These are phyloP conservation scores for Pseudorhiza aurosa DNA, from an alignment of 30 jellyfish, hydroid and myxozoan species.

Conservation along the genomic window DNA sequence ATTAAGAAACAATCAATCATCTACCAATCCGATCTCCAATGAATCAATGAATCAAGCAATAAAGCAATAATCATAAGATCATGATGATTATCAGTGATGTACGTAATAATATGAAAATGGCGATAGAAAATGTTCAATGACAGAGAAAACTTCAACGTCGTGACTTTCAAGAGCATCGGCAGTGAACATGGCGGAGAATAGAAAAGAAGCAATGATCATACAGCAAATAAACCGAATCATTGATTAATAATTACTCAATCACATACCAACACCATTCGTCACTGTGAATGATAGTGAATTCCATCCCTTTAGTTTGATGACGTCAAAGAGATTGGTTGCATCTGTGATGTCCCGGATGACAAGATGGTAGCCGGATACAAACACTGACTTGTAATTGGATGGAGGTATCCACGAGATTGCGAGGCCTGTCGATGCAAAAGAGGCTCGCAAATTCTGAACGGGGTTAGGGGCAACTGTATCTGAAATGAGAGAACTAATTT, in stretches of 20 bases:
- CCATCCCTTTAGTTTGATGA: conserved; percentile 33
- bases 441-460: conserved; percentile 29
- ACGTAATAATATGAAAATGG: too few relatives aligned
- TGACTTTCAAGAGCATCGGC: too few relatives aligned
- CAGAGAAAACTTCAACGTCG: too few relatives aligned
- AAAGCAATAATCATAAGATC: too few relatives aligned
- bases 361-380: conserved; percentile 78
- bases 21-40: too few relatives aligned
- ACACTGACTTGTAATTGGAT: conserved; percentile 36
- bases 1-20: too few relatives aligned
- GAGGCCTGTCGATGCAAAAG: conserved; percentile 49
- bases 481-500: not conserved
- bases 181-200: too few relatives aligned
- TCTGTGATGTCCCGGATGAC: conserved; percentile 40
- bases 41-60: too few relatives aligned
- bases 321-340: conserved; percentile 41
- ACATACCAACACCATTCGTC: conserved; percentile 4
- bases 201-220: too few relatives aligned
- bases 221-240: not conserved
- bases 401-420: conserved; percentile 80
- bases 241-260: not conserved
- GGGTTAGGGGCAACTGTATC: conserved; percentile 70
- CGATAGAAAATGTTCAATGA: too few relatives aligned
- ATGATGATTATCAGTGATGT: too few relatives aligned
- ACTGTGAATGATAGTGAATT: not conserved